Evolutionary conservation across 2,888 invertebrate genomes (phyloP), one percentile per base, ranked within the genome.

Genomic region (Aphodius sticticus): DNA sequence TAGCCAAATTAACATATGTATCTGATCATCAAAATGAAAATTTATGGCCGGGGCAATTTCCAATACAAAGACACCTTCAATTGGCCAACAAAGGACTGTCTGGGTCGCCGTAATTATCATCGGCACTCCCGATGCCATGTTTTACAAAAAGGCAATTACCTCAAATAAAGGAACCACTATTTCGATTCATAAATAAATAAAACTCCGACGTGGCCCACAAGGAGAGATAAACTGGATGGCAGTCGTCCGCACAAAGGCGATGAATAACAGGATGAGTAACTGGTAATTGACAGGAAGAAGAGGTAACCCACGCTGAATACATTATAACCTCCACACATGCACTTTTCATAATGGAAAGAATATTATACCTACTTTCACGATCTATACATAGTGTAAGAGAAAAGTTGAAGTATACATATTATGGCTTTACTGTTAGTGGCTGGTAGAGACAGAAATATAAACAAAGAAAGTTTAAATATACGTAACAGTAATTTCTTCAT

Each of bases 231-330:
- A 38, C 6, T 14, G 38, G 16, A 76, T 36, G 7, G 72, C n/a
- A 77, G 74, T 72, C 74, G n/a, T 53, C 35, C 69, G 69, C 69
- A 36, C 78, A 74, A 78, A 76, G 71, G 78, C 79, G 15, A 77
- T 77, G 81, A 81, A 70, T 79, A 81, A 77, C 77, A 79, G 77
- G 79, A 81, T 79, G 80, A 82, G 78, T 80, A 79, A 83, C 82
- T 80, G 81, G 81, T 83, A 83, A 84, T 83, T 84, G 84, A 83
- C 84, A 83, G 84, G 83, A 83, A 83, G 82, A 82, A 80, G 82
- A 81, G 83, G 79, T 78, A 81, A 79, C 82, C 82, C 79, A 81
- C 82, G 81, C 79, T 38, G 79, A 82, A 81, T 80, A 77, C 76
- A 79, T 81, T 81, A 81, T 75, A 77, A 80, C 78, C 78, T 80